These are phyloP conservation scores for Pristionchus mayeri DNA, from an alignment of 2,888 invertebrate genomes.

Conservation along the genomic window DNA sequence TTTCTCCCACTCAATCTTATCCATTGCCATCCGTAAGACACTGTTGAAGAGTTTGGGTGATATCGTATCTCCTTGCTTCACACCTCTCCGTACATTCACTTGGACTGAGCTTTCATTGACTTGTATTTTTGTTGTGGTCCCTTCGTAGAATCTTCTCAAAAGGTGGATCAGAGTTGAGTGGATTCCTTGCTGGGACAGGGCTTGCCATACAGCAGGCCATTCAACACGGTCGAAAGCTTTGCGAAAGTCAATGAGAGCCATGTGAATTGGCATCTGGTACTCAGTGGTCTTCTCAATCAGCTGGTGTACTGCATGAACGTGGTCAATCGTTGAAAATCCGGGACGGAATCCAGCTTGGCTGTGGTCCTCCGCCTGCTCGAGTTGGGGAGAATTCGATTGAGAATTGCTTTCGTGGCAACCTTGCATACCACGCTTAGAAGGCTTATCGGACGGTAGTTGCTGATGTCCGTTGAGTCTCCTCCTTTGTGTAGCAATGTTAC, in stretches of 20 bases:
- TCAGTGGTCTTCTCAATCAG: constrained; percentile 2
- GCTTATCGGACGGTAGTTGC: background rate
- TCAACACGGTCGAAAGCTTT: constrained; percentile 5
- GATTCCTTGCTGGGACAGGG: background rate
- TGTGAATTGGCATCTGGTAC: background rate
- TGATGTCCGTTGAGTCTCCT: background rate
- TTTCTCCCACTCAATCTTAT: too few species aligned
- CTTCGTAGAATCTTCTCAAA: too few species aligned
- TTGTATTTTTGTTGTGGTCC: too few species aligned
- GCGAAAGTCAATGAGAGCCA: background rate
- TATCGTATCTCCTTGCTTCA: too few species aligned
- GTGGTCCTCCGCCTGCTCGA: background rate
- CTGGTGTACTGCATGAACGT: background rate
- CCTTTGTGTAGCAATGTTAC: background rate
- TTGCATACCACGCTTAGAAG: background rate
- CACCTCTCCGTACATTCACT: too few species aligned
- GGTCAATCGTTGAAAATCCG: background rate
- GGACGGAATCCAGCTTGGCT: background rate
- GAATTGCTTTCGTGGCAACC: background rate
- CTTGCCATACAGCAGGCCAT: background rate
- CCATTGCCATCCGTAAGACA: too few species aligned
- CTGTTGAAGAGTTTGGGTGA: too few species aligned
- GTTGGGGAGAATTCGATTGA: background rate
- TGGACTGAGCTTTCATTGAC: too few species aligned
- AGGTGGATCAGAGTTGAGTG: background rate